Base-by-base conservation (phyloP, 1,140 invertebrate species). In the Caenorhabditis inopinata region DNA sequence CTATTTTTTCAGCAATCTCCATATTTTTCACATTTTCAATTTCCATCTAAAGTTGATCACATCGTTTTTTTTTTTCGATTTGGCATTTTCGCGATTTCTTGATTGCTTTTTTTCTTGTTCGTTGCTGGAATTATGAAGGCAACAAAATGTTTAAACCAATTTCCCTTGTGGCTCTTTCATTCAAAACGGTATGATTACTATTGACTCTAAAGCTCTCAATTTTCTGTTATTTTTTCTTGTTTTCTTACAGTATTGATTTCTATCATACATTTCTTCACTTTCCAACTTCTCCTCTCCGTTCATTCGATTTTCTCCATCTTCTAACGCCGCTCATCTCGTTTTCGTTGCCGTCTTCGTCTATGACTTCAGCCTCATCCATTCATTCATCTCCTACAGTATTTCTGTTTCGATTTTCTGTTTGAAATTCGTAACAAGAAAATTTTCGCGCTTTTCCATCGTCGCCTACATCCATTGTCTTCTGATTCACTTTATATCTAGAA, bases 401-500 rank as follows among this genome's bases (percentile, higher is more conserved):
- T 42, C 58, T 68, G n/a, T 42, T 42, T 68, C 58, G 29, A 38
- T 68, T 68, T 42, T 14, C 14, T 7, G 5, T 42, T 68, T 32
- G 58, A 68, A 68, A 68, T 68, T 68, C 58, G 58, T 68, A 68
- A 68, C 58, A 68, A 68, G 58, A 68, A 68, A 68, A 68, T 32
- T 25, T 68, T 68, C 58, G 58, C 58, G 58, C 58, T 68, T 68
- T 68, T 68, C 58, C 27, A 68, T 68, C 9, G 38, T 42, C 38
- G 51, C 51, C 25, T 42, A 68, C 32, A 68, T 68, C 58, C 32
- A 38, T 38, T 68, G 58, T 68, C 58, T 68, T 38, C 58, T 68
- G 58, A 68, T 68, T 68, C 58, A 68, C 58, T 68, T 68, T 68
- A 68, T 68, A 68, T 68, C 58, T 68, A 38, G 58, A 68, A 68